A percentile compares a stretch with the other conserved stretches of the same genome.
Conservation (phyloP, 1,140 invertebrate species). For the Drosophila setifemur region DNA sequence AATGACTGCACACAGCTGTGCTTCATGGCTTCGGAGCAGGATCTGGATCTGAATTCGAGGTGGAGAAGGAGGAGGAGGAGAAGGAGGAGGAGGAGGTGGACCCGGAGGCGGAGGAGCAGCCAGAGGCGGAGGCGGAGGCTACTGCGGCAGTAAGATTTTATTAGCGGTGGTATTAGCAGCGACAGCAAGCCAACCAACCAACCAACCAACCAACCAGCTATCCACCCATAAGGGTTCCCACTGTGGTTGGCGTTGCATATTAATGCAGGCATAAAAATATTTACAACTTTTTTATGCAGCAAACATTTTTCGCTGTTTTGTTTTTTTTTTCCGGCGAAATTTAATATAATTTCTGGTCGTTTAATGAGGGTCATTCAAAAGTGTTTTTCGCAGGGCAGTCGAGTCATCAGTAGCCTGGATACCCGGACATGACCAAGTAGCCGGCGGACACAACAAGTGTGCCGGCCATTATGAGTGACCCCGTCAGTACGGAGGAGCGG, state of each 20-base stretch:
- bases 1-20: slow-evolving; percentile 79
- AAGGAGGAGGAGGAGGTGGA: neutral
- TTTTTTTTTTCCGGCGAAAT: slow-evolving; percentile 49
- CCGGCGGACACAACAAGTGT: slow-evolving; percentile 67
- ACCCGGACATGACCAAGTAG: slow-evolving; percentile 20
- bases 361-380: slow-evolving; percentile 77
- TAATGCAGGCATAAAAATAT: slow-evolving; percentile 80
- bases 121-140: neutral
- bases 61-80: neutral
- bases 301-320: slow-evolving; percentile 8
- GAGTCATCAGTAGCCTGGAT: slow-evolving; percentile 37
- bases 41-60: slow-evolving; percentile 9
- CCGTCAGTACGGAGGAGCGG: slow-evolving; percentile 32
- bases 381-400: too few relatives aligned
- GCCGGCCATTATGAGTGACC: slow-evolving; percentile 50
- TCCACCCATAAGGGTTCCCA: slow-evolving; percentile 5
- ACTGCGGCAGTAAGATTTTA: slow-evolving; percentile 78
- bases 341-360: slow-evolving; percentile 80
- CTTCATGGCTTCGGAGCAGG: slow-evolving; percentile 61
- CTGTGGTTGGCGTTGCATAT: slow-evolving; percentile 77
- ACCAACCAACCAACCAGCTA: slow-evolving; percentile 1
- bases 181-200: slow-evolving; percentile 35
- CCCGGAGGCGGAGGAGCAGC: neutral
- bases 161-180: slow-evolving; percentile 79
- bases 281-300: slow-evolving; percentile 79